Conservation (phyloP, 2,113 vertebrate species). For the Typhlomys cinereus region DNA sequence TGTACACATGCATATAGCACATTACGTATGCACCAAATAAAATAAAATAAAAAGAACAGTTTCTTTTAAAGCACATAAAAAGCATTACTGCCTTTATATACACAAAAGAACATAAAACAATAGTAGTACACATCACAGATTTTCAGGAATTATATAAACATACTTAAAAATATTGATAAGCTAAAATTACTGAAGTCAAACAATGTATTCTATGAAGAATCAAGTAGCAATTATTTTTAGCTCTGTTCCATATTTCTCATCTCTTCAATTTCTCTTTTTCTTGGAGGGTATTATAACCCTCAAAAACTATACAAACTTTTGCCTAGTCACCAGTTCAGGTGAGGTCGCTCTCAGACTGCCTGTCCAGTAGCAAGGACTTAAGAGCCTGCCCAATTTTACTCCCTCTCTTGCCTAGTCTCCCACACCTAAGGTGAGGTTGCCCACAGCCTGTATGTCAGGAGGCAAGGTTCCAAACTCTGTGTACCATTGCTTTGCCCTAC, state of each 20-base stretch:
- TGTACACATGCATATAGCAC: no score
- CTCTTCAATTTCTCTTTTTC: neutral
- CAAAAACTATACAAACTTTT: neutral
- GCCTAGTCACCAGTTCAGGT: neutral
- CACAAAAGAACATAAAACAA: neutral
- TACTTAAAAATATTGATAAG: neutral
- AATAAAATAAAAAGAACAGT: neutral
- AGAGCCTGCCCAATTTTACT: no score
- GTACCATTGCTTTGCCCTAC: no score
- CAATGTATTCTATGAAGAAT: neutral
- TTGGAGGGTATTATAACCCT: neutral
- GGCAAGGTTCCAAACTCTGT: no score
- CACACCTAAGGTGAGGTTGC: no score
- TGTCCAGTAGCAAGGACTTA: no score
- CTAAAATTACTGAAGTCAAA: neutral
- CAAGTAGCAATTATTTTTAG: neutral
- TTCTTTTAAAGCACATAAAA: constrained; percentile 11
- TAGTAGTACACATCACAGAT: neutral
- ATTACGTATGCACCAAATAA: no score
- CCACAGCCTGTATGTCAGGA: no score
- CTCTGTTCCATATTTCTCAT: neutral
- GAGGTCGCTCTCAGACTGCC: no score
- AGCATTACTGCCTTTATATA: neutral
- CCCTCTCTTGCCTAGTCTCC: no score
- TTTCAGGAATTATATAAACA: neutral